Conservation (phyloP, 2,797 vertebrate species). For the Champsocephalus gunnari region DNA sequence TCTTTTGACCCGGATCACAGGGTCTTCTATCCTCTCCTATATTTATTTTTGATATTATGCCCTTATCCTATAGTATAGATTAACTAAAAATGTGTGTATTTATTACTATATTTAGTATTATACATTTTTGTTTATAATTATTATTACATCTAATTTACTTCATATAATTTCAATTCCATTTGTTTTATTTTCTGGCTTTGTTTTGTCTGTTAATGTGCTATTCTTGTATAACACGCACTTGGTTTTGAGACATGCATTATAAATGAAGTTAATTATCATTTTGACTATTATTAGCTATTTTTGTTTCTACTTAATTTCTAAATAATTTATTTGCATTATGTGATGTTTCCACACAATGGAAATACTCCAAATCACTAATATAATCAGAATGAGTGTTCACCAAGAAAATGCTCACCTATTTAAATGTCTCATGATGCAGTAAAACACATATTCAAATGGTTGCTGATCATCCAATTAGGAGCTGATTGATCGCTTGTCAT, state of each 20-base stretch:
- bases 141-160: neutral
- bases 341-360: neutral
- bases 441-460: slow-evolving; percentile 46
- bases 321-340: neutral
- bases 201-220: neutral
- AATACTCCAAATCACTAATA: neutral
- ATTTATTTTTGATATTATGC: neutral
- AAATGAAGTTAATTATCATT: neutral
- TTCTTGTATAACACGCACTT: neutral
- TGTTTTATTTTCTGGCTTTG: neutral
- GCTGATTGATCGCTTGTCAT: slow-evolving; percentile 71
- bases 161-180: neutral
- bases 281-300: neutral
- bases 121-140: neutral
- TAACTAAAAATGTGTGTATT: neutral
- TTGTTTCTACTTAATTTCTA: neutral
- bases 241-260: neutral
- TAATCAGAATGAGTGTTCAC: neutral
- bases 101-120: too few relatives aligned
- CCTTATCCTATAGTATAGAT: neutral
- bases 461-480: slow-evolving; percentile 69
- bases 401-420: slow-evolving; percentile 11
- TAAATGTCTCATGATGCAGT: slow-evolving; percentile 19
- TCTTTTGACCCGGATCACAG: neutral
- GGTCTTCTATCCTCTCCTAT: neutral